Evolutionary conservation across 35 echinoderm and acorn worm species (phyloP).

Genomic region (Stichopus chloronotus): DNA sequence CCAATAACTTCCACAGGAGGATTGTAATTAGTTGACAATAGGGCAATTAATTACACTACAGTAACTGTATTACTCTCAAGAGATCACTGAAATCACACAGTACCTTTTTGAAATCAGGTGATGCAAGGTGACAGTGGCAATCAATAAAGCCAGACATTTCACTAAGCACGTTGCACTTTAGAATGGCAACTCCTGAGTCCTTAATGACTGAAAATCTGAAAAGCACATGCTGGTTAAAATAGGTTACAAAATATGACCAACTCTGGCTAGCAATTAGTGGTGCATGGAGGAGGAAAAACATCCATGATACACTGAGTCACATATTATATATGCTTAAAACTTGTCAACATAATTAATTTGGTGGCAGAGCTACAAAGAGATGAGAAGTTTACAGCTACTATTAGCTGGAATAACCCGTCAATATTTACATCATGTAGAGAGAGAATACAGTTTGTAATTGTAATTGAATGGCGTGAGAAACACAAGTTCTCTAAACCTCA

Average conservation of each 20-base stretch:
- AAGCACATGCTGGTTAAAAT: neutral
- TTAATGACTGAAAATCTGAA: neutral
- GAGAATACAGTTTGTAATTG: too few relatives aligned
- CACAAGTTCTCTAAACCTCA: too few relatives aligned
- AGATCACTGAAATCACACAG: neutral
- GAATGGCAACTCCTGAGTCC: too few relatives aligned
- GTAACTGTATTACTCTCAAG: neutral
- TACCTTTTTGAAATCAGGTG: slow-evolving; percentile 71
- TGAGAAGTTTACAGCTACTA: neutral
- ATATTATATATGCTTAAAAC: neutral
- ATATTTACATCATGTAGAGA: neutral
- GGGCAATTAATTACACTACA: neutral
- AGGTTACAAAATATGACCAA: neutral
- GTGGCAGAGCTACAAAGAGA: neutral
- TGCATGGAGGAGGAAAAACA: neutral
- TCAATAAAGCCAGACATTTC: slow-evolving; percentile 59
- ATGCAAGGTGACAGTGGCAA: slow-evolving; percentile 74
- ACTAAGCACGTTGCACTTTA: neutral
- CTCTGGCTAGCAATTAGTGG: neutral
- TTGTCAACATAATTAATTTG: neutral
- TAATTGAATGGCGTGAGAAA: too few relatives aligned
- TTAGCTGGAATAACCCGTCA: neutral
- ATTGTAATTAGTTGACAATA: neutral
- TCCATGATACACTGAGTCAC: neutral
- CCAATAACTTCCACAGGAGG: neutral